Conservation (phyloP, 2,888 invertebrate genomes). For the Apamea sordens region DNA sequence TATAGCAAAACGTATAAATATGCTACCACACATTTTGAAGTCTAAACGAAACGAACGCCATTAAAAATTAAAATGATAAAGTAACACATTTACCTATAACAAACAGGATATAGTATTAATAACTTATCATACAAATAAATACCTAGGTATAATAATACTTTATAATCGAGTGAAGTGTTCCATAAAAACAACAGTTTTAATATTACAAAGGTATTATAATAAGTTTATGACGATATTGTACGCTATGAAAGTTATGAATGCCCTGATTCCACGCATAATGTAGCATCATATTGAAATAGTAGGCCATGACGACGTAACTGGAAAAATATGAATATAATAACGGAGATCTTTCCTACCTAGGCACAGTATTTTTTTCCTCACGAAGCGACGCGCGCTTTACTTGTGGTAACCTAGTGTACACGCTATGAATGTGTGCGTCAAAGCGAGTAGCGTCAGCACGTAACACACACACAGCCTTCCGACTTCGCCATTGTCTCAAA, state of each 20-base stretch:
- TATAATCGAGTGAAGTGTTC: neutral
- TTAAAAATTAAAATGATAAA: neutral
- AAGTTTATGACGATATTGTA: neutral
- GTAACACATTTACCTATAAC: neutral
- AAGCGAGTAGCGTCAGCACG: too few relatives aligned
- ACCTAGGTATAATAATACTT: neutral
- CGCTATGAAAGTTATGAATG: neutral
- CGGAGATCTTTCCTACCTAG: neutral
- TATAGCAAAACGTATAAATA: neutral
- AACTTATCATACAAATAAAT: neutral
- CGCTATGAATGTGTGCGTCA: too few relatives aligned
- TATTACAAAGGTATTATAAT: neutral
- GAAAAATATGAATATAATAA: neutral
- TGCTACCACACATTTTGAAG: neutral
- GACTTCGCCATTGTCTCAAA: too few relatives aligned
- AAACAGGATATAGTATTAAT: constrained; percentile 2
- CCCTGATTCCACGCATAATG: neutral
- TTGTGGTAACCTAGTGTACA: too few relatives aligned
- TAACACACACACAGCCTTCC: too few relatives aligned
- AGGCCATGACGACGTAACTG: neutral
- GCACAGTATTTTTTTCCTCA: too few relatives aligned
- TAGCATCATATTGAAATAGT: neutral
- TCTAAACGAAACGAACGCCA: neutral
- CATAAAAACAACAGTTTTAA: constrained; percentile 1
- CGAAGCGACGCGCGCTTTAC: too few relatives aligned